These are phyloP conservation scores for Chelon labrosus DNA, from an alignment of 2,797 vertebrate species.

Conservation along the genomic window DNA sequence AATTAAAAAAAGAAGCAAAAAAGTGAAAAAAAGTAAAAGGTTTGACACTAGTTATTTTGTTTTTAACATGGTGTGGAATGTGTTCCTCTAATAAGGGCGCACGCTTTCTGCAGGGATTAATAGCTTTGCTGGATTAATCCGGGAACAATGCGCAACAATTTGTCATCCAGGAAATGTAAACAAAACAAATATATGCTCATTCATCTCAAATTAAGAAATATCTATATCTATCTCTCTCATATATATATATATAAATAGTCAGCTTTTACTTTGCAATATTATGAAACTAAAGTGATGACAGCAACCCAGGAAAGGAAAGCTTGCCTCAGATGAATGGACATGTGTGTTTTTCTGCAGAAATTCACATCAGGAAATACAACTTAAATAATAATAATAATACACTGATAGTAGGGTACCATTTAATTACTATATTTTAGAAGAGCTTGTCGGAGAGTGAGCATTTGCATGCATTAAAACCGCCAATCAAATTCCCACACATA, in stretches of 20 bases:
- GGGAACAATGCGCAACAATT: constrained; percentile 61
- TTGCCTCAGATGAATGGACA: not conserved
- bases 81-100: constrained; percentile 26
- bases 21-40: too few species aligned
- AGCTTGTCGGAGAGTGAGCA: not conserved
- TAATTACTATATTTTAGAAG: not conserved
- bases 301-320: not conserved
- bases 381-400: too few species aligned
- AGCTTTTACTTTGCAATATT: not conserved
- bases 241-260: not conserved
- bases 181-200: constrained; percentile 62
- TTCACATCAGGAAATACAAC: not conserved
- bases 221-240: too few species aligned
- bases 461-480: constrained; percentile 7
- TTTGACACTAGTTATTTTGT: not conserved
- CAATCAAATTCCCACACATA: constrained; percentile 56
- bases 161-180: constrained; percentile 67
- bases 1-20: too few species aligned
- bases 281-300: not conserved
- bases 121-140: constrained; percentile 71
- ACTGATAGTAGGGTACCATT: too few species aligned
- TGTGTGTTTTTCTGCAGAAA: not conserved
- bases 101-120: constrained; percentile 64
- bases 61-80: constrained; percentile 4
- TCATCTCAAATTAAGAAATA: constrained; percentile 63